Conservation (phyloP, 1,140 invertebrate genomes). For the Cecropterus lyciades region DNA sequence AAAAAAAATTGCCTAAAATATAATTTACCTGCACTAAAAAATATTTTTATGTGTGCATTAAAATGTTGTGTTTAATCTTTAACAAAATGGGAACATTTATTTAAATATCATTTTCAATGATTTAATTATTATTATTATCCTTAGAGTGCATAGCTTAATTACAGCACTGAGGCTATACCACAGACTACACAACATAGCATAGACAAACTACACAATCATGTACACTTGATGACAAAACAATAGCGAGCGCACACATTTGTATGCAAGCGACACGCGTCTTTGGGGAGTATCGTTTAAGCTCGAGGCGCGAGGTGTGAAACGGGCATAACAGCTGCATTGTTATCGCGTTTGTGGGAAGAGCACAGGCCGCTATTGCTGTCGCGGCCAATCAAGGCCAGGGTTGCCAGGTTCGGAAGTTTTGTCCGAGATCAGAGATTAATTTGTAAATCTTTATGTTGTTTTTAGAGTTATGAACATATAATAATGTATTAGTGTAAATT, state of each 20-base stretch:
- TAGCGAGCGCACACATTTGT: slow-evolving; percentile 38
- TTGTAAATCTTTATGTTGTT: too few species aligned
- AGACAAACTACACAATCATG: slow-evolving; percentile 18
- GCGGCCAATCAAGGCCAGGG: slow-evolving; percentile 40
- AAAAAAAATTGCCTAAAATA: too few species aligned
- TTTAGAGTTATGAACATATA: too few species aligned
- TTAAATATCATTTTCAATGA: too few species aligned
- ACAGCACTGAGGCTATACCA: not conserved
- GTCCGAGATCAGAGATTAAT: too few species aligned
- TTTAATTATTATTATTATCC: too few species aligned
- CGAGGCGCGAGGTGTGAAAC: slow-evolving; percentile 49
- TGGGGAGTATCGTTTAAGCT: slow-evolving; percentile 48
- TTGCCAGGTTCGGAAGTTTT: slow-evolving; percentile 19
- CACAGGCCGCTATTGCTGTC: slow-evolving; percentile 30
- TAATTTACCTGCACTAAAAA: too few species aligned
- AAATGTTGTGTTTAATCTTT: too few species aligned
- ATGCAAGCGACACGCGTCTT: slow-evolving; percentile 37
- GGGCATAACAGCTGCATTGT: slow-evolving; percentile 63
- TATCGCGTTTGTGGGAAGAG: slow-evolving; percentile 49
- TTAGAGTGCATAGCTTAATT: not conserved
- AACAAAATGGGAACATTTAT: too few species aligned
- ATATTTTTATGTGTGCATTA: too few species aligned
- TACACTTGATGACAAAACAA: slow-evolving; percentile 33
- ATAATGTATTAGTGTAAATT: too few species aligned
- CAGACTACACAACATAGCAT: not conserved